Evolutionary conservation across 2,797 vertebrate species (phyloP), one percentile per base, ranked within the genome.

Genomic region (Silurus lanzhouensis): DNA sequence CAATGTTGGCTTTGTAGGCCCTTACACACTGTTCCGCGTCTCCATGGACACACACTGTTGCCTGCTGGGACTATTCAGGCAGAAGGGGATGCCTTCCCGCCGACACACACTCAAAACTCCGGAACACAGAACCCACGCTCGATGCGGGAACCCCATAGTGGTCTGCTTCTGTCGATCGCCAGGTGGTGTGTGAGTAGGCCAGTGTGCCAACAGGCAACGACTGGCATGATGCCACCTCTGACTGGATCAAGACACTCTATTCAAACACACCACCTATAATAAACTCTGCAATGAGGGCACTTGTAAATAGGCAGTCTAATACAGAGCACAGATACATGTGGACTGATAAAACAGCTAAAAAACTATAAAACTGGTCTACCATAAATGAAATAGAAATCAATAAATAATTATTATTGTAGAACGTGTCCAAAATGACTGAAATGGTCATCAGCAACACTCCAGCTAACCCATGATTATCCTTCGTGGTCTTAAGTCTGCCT

Each of bases 1-100:
- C 90, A 90, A 90, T 90, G 90, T 92, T 91, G 91, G 90, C 93
- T 93, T 92, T 93, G 87, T 92, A 89, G 91, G 90, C 92, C 91
- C 92, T 90, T 75, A 90, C 91, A 94, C 92, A 92, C 87, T 92
- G 89, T 85, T 83, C 81, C 87, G 77, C 84, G 94, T 95, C 95
- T 93, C 95, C 93, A 95, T 95, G 94, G 92, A 92, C 90, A 95
- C 94, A 90, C 88, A 89, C 83, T 92, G 91, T 91, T 67, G 89
- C 94, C 94, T 93, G 92, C 94, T 94, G 94, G 92, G 93, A 90
- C 91, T 85, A 91, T 91, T 92, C 89, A 93, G 86, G 92, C 92
- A 90, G 87, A 92, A 93, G 89, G 90, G 91, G 93, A 90, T 89
- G 89, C 83, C 89, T 90, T 87, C 83, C 86, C 75, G 68, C 82